Base-by-base conservation (phyloP, 2,888 invertebrate genomes). In the Parnassius mnemosyne region DNA sequence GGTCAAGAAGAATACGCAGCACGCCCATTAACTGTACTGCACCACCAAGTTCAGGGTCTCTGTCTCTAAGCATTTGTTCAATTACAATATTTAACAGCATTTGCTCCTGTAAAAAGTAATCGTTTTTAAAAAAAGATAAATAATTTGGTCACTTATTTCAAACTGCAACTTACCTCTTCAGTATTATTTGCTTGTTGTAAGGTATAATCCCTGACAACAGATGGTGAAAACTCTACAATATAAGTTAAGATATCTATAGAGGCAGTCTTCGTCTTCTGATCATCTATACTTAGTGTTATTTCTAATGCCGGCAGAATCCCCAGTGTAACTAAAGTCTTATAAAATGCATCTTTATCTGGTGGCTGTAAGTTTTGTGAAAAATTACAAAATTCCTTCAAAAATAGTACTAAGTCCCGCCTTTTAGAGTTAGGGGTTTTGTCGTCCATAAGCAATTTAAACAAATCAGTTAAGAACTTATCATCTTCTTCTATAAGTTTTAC, bases 331-430 rank as follows among this genome's bases (percentile, higher is more conserved):
- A 98, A 92, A 52, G 97, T 97, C 92, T 98, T 99, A 92, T 99
- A 99, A 92, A 99, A 99, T 51, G 96, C 95, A 86, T 99, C 99
- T 86, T 99, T 97, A 74, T 97, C 98, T 81, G 97, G 97, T 16
- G 98, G 97, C 85, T 99, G 99, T 70, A 99, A 93, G 83, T 98
- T 98, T 92, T 99, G 99, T 72, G 99, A 98, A 93, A 99, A 99
- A 87, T 97, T 98, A 92, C 99, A 99, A 92, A 99, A 99, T 89
- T 99, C 99, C 86, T 99, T 99, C 72, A 99, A 93, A 93, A 99
- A 99, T 77, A 98, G 92, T 70, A 99, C 97, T 80, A 99, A 94
- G 88, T 99, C 99, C 78, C 97, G 94, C 77, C 99, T 93, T 82
- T 97, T 97, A 12, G 93, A 85, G 71, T 97, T 95, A 41, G 95